phyloP scores from a whole-genome alignment of 2,888 invertebrate species.

The Prosopocoilus inquinatus region DNA sequence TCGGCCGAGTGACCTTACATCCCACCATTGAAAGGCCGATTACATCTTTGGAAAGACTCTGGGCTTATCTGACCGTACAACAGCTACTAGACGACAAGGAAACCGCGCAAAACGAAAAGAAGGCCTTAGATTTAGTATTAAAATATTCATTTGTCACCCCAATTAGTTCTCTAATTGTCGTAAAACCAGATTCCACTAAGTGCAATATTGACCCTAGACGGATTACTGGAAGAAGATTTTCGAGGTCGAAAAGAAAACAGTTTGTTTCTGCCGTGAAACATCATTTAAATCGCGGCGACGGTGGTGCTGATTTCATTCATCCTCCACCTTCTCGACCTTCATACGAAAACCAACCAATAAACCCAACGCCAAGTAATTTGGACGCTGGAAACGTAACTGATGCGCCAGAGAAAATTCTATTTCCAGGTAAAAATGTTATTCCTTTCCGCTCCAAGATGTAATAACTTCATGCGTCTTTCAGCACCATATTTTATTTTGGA shows the following conservation, averaged over 20 bases:
- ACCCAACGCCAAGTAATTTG: too few species aligned
- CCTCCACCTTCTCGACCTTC: too few species aligned
- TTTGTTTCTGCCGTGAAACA: too few species aligned
- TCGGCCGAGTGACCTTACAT: conserved; percentile 35
- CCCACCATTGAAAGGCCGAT: conserved; percentile 37
- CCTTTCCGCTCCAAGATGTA: too few species aligned
- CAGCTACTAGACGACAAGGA: conserved; percentile 59
- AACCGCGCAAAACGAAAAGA: conserved; percentile 47
- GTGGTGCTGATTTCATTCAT: too few species aligned
- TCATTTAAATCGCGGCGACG: too few species aligned
- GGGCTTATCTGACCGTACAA: conserved; percentile 67
- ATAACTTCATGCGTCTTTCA: too few species aligned
- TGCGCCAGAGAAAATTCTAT: too few species aligned
- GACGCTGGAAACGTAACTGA: too few species aligned
- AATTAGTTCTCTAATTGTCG: conserved; percentile 65
- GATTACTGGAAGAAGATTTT: conserved; percentile 9
- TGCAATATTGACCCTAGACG: conserved; percentile 24
- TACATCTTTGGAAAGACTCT: conserved; percentile 50
- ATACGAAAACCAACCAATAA: too few species aligned
- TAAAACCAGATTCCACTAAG: conserved; percentile 57
- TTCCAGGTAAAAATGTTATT: too few species aligned
- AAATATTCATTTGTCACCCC: conserved; percentile 69
- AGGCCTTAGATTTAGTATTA: conserved; percentile 57
- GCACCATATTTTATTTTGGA: too few species aligned
- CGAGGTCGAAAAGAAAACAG: conserved; percentile 11